Evolutionary conservation across 2,113 vertebrate species (phyloP).

Genomic region (Chunga burmeisteri): DNA sequence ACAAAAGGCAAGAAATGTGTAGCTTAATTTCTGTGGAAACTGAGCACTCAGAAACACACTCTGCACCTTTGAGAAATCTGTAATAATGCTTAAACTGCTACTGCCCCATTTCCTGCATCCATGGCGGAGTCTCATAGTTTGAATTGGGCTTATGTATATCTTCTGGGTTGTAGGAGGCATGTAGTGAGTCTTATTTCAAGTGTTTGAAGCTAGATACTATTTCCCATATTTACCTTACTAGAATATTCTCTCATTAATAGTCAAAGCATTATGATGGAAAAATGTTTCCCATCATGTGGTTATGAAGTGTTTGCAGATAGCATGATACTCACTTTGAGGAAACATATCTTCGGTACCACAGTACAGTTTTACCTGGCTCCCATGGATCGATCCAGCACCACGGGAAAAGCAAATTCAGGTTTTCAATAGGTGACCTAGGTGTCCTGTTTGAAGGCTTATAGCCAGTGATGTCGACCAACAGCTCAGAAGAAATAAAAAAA

Average conservation of each 20-base stretch:
- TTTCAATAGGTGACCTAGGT: not conserved
- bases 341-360: not conserved
- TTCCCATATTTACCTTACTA: not conserved
- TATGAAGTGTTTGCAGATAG: not conserved
- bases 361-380: not conserved
- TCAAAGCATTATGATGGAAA: not conserved
- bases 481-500: no score
- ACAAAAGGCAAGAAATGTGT: not conserved
- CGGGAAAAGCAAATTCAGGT: not conserved
- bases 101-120: not conserved
- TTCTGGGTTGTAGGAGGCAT: not conserved
- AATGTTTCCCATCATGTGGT: not conserved
- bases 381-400: accelerated
- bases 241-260: not conserved
- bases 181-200: not conserved
- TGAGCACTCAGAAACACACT: not conserved
- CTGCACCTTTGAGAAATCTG: not conserved
- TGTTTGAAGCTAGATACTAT: not conserved
- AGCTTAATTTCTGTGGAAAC: constrained; percentile 41
- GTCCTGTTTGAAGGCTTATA: not conserved
- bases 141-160: not conserved
- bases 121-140: not conserved
- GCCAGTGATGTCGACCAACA: not conserved
- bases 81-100: not conserved
- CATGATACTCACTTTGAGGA: not conserved